Base-by-base conservation (phyloP, 1,140 invertebrate genomes). In the Patella vulgata region DNA sequence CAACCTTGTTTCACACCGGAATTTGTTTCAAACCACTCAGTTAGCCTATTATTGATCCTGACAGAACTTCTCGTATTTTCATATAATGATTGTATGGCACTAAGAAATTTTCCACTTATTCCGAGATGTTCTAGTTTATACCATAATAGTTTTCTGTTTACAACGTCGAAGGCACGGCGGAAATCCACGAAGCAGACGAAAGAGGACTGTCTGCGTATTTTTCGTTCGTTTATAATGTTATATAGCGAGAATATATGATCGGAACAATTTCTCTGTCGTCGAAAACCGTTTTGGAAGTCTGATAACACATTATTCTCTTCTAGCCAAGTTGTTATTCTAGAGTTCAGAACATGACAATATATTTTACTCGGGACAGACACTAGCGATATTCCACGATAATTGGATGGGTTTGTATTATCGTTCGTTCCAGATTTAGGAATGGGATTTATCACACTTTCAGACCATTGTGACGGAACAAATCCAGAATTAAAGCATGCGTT, bases 221-320 rank as follows among this genome's bases (percentile, higher is more conserved):
- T 51, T 28, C 54, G 25, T n/a, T 63, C 42, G 11, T 46, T 56
- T 14, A 63, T 44, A 23, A 63, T 52, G n/a, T 9, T 30, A 25
- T 43, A 43, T 28, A 57, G n/a, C 14, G 23, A 14, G 19, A 57
- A 63, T 3, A 63, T 43, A 19, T 57, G 53, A 28, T 63, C 61
- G 2, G 48, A 23, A 48, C 54, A 63, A 27, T 40, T 57, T 23
- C 40, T 14, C 2, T 51, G 50, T 51, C 25, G 51, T 21, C 62
- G 39, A 30, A 64, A 64, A 31, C 55, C 62, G 47, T 57, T 58
- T 44, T 64, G 62, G 21, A 50, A 54, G 36, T 64, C 55, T 4
- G 2, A 8, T 2, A 63, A 17, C 1, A 33, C n/a, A 23, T 50
- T 27, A 9, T 56, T 42, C 5, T 57, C 19, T 31, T 57, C 61